These are phyloP conservation scores for Triplophysa siluroides DNA, from an alignment of 2,113 vertebrate species.

Conservation along the genomic window DNA sequence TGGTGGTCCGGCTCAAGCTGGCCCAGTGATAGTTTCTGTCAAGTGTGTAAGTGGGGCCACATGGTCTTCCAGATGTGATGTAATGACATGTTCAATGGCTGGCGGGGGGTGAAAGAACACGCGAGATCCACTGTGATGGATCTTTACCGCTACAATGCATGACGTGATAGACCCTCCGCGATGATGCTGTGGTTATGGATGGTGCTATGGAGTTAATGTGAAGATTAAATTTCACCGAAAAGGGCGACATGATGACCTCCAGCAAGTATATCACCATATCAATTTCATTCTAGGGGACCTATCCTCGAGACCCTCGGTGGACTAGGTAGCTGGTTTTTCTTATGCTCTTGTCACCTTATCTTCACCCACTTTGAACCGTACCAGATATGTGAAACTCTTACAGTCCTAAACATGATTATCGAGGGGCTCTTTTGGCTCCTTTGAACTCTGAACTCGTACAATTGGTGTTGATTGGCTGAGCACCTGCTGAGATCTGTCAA, in stretches of 20 bases:
- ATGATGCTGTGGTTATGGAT: neutral
- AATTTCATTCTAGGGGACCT: neutral
- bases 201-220: neutral
- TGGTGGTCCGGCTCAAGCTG: conserved; percentile 13
- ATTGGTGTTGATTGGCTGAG: conserved; percentile 29
- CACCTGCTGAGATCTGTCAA: conserved; percentile 39
- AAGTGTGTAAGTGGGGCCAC: conserved; percentile 33
- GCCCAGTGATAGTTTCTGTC: conserved; percentile 10
- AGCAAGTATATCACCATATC: neutral
- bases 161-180: neutral
- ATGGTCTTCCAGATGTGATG: conserved; percentile 35
- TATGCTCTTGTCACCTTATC: conserved; percentile 5
- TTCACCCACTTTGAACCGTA: neutral
- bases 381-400: conserved; percentile 1
- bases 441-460: conserved; percentile 1
- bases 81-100: conserved; percentile 25
- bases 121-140: conserved; percentile 4
- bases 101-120: conserved; percentile 4
- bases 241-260: neutral
- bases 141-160: neutral
- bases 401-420: neutral
- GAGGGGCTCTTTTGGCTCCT: neutral
- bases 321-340: conserved; percentile 12
- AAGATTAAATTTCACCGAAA: neutral
- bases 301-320: neutral